phyloP scores from a whole-genome alignment of 2,797 vertebrate species.

The Odontamblyopus rebecca region DNA sequence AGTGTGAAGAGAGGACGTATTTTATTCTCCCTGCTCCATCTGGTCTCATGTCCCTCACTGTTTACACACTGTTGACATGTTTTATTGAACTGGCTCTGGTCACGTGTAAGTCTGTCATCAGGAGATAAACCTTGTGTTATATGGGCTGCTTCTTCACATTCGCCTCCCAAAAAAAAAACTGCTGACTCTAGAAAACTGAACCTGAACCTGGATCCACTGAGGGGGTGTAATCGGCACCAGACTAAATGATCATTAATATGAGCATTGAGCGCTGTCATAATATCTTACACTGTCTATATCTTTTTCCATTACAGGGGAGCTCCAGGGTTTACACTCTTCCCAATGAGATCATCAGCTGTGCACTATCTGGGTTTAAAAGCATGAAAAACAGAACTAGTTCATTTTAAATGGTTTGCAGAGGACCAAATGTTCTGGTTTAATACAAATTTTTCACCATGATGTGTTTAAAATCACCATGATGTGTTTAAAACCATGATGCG shows the following conservation, averaged over 20 bases:
- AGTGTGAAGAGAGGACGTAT: slow-evolving; percentile 30
- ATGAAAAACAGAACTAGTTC: no score
- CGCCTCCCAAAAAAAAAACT: slow-evolving; percentile 5
- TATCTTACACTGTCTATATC: no score
- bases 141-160: slow-evolving; percentile 10
- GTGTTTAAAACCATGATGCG: no score
- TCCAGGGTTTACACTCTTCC: not conserved
- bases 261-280: not conserved
- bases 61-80: slow-evolving; percentile 43
- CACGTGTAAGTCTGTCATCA: slow-evolving; percentile 26
- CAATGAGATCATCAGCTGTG: no score
- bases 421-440: no score
- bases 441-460: no score
- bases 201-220: slow-evolving; percentile 5
- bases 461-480: no score
- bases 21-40: slow-evolving; percentile 30
- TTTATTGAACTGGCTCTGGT: slow-evolving; percentile 31
- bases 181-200: not conserved
- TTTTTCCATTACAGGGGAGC: not conserved
- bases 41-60: slow-evolving; percentile 10
- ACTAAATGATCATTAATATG: not conserved
- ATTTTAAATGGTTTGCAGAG: no score
- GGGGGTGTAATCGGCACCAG: slow-evolving; percentile 3
- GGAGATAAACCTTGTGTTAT: slow-evolving; percentile 17
- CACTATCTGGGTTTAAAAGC: no score